phyloP scores from a whole-genome alignment of 2,888 invertebrate species.

The Rotaria socialis region DNA sequence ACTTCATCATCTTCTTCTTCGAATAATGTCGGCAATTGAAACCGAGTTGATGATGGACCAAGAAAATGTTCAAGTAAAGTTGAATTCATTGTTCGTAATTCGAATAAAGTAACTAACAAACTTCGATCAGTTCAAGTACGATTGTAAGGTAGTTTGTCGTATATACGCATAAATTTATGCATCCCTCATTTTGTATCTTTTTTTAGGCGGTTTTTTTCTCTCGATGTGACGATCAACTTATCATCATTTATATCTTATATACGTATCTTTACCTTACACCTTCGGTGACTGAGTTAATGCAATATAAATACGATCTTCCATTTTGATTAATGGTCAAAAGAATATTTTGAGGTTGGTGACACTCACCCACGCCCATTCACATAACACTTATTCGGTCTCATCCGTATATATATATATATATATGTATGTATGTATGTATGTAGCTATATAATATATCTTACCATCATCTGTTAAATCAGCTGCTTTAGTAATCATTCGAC shows the following conservation, averaged over 20 bases:
- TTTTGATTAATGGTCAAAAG: not conserved
- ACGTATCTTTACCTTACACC: not conserved
- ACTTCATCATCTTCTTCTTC: not conserved
- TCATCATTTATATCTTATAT: not conserved
- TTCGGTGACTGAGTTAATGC: not conserved
- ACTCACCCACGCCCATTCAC: too few relatives aligned
- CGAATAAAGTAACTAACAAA: not conserved
- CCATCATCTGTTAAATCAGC: not conserved
- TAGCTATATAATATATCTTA: not conserved
- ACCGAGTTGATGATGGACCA: conserved; percentile 38
- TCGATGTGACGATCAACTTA: not conserved
- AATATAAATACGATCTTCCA: not conserved
- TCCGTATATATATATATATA: too few relatives aligned
- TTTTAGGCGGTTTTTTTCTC: not conserved
- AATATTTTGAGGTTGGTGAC: not conserved
- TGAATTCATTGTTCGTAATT: conserved; percentile 37
- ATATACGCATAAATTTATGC: not conserved
- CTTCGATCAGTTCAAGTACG: not conserved
- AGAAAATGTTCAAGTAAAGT: conserved; percentile 45
- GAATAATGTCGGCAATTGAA: not conserved
- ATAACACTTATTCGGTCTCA: too few relatives aligned
- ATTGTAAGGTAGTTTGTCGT: not conserved
- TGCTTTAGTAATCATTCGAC: conserved; percentile 68
- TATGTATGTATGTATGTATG: too few relatives aligned
- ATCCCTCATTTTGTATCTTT: not conserved